Evolutionary conservation across 2,113 vertebrate genomes (phyloP).

Genomic region (Syngnathus floridae): DNA sequence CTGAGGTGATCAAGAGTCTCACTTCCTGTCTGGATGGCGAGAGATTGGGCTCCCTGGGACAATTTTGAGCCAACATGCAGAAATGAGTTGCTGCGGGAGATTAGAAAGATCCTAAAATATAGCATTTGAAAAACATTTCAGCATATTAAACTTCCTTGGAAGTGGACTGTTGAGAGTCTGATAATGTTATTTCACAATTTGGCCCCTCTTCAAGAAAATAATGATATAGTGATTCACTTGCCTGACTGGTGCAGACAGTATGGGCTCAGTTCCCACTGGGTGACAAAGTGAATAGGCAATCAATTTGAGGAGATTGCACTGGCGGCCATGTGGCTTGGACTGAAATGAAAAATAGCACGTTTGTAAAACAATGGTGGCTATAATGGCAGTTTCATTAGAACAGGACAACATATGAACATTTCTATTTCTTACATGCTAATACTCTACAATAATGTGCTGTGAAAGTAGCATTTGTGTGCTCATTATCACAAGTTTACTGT

Average conservation of each 20-base stretch:
- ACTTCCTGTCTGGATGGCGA: constrained; percentile 28
- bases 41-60: not conserved
- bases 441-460: not conserved
- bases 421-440: too few relatives aligned
- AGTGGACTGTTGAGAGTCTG: not conserved
- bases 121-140: not conserved
- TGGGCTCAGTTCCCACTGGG: not conserved
- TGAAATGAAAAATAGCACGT: not conserved
- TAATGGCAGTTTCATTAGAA: not conserved
- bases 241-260: not conserved
- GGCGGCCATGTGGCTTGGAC: not conserved
- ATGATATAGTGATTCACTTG: not conserved
- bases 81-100: not conserved
- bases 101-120: not conserved
- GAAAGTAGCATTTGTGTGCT: not conserved
- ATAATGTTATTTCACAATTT: not conserved
- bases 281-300: not conserved
- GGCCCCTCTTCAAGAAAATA: not conserved
- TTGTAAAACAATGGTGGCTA: not conserved
- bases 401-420: not conserved
- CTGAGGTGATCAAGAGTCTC: constrained; percentile 21
- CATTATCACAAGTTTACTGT: not conserved
- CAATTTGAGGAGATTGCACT: too few relatives aligned
- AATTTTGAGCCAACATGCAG: not conserved
- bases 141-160: not conserved